Evolutionary conservation across 2,113 vertebrate genomes (phyloP), one percentile per base, ranked within the genome.

Genomic region (Podiceps cristatus): DNA sequence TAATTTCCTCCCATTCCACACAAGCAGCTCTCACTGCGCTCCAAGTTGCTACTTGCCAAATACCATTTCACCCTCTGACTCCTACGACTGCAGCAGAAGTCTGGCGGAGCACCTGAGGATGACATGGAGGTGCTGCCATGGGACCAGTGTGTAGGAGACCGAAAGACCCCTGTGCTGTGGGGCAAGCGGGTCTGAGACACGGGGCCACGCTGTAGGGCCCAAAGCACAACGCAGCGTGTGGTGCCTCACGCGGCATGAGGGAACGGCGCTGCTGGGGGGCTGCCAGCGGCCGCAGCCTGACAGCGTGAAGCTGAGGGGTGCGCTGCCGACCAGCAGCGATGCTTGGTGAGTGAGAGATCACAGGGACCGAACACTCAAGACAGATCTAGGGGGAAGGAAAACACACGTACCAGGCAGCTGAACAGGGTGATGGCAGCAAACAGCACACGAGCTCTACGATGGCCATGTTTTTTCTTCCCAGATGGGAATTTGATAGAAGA

Each of bases 261-360:
- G 42, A 88, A 25, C 19, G 19, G 2, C 1, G 0, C 42, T 20
- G 60, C 47, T 8, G 5, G 9, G 59, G 52, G 37, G 24, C 66
- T 53, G 53, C 47, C 42, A 45, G 31, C 4, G 0, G 56, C 47
- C 2, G 59, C 47, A 45, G 27, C 1, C 4, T 31, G 66, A 56
- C 0, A 2, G 42, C 28, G 23, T 2, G 50, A 73, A 47, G 66
- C 60, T 6, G 28, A 44, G 12, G 58, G 19, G 3, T 18, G 29
- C n/a, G 2, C 25, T 28, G 22, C 52, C 37, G 33, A 47, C 37
- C 3, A 1, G 24, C 15, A 52, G 24, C 7, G 0, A 5, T 19
- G 52, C 37, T 53, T 45, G 9, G 68, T n/a, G 27, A 45, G 33
- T 1, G 24, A 59, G 28, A 72, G 52, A 5, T 15, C n/a, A 47